phyloP scores from a whole-genome alignment of 35 echinoderm and acorn worm genomes.

The Antedon bifida region DNA sequence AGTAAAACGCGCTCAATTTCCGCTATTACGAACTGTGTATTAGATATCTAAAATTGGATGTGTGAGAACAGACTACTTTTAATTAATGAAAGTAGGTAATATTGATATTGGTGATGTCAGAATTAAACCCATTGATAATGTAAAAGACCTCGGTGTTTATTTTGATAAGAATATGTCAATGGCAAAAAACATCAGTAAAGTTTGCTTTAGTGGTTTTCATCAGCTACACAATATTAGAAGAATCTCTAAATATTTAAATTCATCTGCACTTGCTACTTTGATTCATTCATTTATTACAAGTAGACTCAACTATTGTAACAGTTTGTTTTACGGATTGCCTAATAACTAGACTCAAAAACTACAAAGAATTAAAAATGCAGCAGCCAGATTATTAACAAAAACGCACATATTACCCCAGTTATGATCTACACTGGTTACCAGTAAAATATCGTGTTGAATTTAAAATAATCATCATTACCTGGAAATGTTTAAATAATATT shows the following conservation, averaged over 20 bases:
- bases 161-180: no score
- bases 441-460: no score
- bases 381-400: neutral
- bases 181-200: no score
- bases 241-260: no score
- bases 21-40: no score
- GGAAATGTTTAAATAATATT: no score
- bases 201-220: no score
- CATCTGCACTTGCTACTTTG: neutral
- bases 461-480: no score
- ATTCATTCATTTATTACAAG: neutral
- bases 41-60: neutral
- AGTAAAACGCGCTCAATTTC: neutral
- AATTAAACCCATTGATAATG: neutral
- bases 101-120: neutral
- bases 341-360: neutral
- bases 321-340: conserved; percentile 12
- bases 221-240: no score
- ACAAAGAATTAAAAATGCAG: conserved; percentile 2
- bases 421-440: neutral
- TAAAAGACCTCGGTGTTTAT: conserved; percentile 1
- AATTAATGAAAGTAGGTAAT: neutral
- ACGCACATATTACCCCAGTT: conserved; percentile 4
- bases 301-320: neutral
- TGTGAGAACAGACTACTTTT: neutral